phyloP scores from a whole-genome alignment of 2,888 invertebrate species.

The Carabus problematicus region DNA sequence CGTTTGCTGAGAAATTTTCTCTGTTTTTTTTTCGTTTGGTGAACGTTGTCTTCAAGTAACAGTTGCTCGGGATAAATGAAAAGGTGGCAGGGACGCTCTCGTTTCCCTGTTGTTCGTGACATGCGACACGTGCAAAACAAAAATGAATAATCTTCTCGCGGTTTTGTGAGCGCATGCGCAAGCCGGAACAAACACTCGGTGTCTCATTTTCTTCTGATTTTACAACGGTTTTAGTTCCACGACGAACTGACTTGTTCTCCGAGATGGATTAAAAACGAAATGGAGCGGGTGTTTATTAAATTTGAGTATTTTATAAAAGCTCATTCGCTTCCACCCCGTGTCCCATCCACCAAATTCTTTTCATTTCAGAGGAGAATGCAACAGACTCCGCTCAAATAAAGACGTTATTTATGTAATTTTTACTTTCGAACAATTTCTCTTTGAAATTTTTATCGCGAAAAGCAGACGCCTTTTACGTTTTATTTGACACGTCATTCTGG shows the following conservation, averaged over 20 bases:
- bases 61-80: not conserved
- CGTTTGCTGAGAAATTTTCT: too few relatives aligned
- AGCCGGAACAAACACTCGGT: not conserved
- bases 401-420: too few relatives aligned
- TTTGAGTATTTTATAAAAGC: constrained; percentile 8
- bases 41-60: not conserved
- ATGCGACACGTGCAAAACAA: constrained; percentile 7
- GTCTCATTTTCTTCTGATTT: too few relatives aligned
- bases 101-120: not conserved
- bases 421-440: too few relatives aligned
- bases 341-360: too few relatives aligned
- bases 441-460: too few relatives aligned
- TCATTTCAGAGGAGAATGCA: too few relatives aligned
- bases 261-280: constrained; percentile 15
- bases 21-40: not conserved
- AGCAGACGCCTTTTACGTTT: too few relatives aligned
- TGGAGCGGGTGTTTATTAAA: constrained; percentile 14
- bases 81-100: not conserved
- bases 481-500: too few relatives aligned
- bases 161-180: not conserved
- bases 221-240: not conserved
- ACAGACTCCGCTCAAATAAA: too few relatives aligned
- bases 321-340: not conserved
- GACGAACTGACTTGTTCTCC: not conserved
- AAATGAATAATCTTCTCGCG: constrained; percentile 12